A percentile compares a stretch with the other conserved stretches of the same genome.
Evolutionary conservation across 2,113 vertebrate species (phyloP).

Genomic region (Mirounga angustirostris): DNA sequence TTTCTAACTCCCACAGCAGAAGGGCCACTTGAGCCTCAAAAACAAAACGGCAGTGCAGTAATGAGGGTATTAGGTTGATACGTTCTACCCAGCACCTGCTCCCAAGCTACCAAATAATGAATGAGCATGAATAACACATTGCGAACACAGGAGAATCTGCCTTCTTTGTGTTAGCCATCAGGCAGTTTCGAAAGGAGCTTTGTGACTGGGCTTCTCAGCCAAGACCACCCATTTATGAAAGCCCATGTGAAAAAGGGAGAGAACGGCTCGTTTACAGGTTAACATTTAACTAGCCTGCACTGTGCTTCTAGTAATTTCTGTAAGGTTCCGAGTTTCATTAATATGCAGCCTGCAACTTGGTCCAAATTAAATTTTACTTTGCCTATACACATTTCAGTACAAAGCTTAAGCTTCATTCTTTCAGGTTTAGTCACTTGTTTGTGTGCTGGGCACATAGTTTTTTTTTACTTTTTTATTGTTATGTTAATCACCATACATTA

Average conservation of each 20-base stretch:
- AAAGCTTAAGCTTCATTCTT: background rate
- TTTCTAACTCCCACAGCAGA: background rate
- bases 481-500: no score
- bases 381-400: background rate
- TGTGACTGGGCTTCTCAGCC: background rate
- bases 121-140: conserved; percentile 83
- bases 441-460: background rate
- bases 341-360: background rate
- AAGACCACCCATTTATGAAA: background rate
- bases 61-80: conserved; percentile 68
- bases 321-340: conserved; percentile 14
- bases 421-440: background rate
- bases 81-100: conserved; percentile 76
- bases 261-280: background rate
- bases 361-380: conserved; percentile 48
- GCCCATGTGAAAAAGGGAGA: background rate
- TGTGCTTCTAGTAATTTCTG: conserved; percentile 14
- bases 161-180: conserved; percentile 22
- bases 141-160: conserved; percentile 62
- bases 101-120: conserved; percentile 77
- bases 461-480: background rate
- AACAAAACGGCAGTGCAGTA: conserved; percentile 42
- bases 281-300: background rate
- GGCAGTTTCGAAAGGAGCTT: conserved; percentile 21
- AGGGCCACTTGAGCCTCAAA: background rate